These are phyloP conservation scores for Pristionchus mayeri DNA, from an alignment of 2,888 invertebrate species.

Conservation along the genomic window DNA sequence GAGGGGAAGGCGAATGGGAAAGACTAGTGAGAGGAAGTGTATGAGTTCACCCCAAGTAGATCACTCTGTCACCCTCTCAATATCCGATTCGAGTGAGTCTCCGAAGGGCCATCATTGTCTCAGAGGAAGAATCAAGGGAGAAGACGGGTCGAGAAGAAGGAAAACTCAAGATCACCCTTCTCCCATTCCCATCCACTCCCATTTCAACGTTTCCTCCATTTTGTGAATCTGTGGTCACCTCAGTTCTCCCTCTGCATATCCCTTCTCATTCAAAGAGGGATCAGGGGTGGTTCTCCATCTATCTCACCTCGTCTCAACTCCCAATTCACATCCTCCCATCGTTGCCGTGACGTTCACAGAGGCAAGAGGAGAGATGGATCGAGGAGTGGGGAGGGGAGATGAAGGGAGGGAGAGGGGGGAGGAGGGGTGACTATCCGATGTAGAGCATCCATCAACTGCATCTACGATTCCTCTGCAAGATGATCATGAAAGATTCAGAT, in stretches of 20 bases:
- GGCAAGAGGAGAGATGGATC: neutral
- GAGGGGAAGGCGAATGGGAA: neutral
- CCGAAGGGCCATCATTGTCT: neutral
- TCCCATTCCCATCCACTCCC: neutral
- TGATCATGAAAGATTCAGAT: too few species aligned
- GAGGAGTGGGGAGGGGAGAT: neutral
- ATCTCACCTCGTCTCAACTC: constrained; percentile 5
- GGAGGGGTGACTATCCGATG: neutral
- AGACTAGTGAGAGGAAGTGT: neutral
- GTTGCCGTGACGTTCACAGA: neutral
- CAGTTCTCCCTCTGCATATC: neutral
- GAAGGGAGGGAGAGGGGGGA: neutral
- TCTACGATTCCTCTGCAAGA: neutral
- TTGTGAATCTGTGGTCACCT: neutral
- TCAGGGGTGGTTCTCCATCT: too few species aligned
- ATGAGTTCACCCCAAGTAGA: neutral
- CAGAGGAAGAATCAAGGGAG: constrained; percentile 3
- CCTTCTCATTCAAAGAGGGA: neutral
- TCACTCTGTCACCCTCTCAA: neutral
- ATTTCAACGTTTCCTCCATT: neutral
- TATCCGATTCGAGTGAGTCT: constrained; percentile 3
- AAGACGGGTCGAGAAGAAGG: neutral
- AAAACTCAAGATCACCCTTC: neutral
- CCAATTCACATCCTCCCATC: constrained; percentile 8
- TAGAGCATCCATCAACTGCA: neutral